Base-by-base conservation (phyloP, 92 coral and sea anemone genomes). In the Siderastrea siderea region DNA sequence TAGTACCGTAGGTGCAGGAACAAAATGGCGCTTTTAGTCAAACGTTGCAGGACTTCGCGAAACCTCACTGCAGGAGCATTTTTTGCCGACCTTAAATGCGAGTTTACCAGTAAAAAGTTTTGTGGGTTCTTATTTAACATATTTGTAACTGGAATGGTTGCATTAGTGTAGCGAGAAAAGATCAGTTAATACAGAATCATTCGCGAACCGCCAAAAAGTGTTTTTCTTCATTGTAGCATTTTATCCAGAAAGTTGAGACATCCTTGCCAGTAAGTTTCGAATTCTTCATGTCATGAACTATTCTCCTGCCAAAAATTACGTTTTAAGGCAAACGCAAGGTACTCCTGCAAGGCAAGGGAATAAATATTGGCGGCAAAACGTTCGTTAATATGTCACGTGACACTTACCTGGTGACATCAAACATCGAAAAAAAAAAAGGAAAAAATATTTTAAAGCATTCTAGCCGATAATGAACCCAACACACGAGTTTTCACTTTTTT, bases 301-400 rank as follows among this genome's bases (percentile, higher is more conserved):
- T 46, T n/a, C 6, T 69, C 15, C 16, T 46, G 53, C 9, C 74
- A 17, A 46, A 43, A 45, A 5, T 69, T 50, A 51, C 51, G 16
- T 15, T 15, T 68, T 68, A 44, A 68, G 74, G 74, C 52, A 45
- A 69, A 7, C 52, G 12, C 7, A 69, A 69, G 46, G 74, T 69
- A 46, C 74, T 69, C 74, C 53, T 69, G 74, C 74, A 69, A 46
- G 74, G 17, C 52, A 45, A 69, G 54, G 52, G 44, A 46, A 69
- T 45, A 26, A 45, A 69, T 46, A 69, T 69, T 69, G 74, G 74
- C 74, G 73, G 73, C 50, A 68, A 68, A 68, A 69, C 46, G 53
- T 69, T 9, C 52, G 5, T 69, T 69, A 9, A 45, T 9, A 52
- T 69, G 52, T 69, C 74, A 69, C 74, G 53, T 69, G 74, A 69